These are phyloP conservation scores for Adineta ricciae DNA, from an alignment of 2,888 invertebrate genomes.

Conservation along the genomic window DNA sequence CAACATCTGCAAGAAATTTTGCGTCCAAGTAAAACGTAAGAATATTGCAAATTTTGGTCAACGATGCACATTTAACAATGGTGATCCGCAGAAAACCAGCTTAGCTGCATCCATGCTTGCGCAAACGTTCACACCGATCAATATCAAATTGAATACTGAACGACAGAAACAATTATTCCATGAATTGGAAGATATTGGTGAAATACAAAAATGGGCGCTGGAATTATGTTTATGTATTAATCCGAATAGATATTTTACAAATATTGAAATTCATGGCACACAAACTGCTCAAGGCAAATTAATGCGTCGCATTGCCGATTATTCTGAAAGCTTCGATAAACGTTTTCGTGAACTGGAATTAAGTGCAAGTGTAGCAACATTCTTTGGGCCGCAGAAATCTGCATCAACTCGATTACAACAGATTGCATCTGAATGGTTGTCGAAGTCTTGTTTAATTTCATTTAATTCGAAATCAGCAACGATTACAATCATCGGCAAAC, in stretches of 20 bases:
- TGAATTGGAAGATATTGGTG: neutral
- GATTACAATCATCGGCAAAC: neutral
- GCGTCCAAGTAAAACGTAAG: neutral
- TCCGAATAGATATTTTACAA: neutral
- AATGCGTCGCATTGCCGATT: conserved; percentile 22
- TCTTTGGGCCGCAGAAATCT: neutral
- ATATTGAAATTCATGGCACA: neutral
- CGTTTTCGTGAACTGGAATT: conserved; percentile 7
- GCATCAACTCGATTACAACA: neutral
- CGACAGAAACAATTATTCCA: neutral
- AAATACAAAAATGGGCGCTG: neutral
- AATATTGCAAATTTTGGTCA: neutral
- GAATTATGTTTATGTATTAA: neutral
- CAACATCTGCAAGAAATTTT: neutral
- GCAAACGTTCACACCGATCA: neutral
- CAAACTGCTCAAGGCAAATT: neutral
- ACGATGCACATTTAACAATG: neutral
- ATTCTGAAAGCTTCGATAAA: neutral
- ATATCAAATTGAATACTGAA: neutral
- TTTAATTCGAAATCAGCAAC: neutral
- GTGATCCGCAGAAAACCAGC: neutral
- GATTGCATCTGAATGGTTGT: neutral
- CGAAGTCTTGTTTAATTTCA: neutral
- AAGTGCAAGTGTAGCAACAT: conserved; percentile 4
- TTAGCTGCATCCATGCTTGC: neutral